These are phyloP conservation scores for Typhlomys cinereus DNA, from an alignment of 2,113 vertebrate species.

Conservation along the genomic window DNA sequence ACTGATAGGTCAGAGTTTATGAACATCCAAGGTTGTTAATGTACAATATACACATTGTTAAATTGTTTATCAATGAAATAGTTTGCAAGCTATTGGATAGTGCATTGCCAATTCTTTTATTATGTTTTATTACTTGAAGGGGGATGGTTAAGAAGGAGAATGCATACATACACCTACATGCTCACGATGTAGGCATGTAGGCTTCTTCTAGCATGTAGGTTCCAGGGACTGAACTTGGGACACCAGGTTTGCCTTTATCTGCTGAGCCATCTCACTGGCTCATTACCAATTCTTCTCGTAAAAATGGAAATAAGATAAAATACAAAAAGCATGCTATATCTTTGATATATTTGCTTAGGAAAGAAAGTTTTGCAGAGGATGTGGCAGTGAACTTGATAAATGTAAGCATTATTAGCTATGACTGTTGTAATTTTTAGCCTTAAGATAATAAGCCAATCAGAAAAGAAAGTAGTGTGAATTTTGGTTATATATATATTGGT, in stretches of 20 bases:
- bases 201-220: too few relatives aligned
- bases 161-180: too few relatives aligned
- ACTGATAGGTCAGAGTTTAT: not conserved
- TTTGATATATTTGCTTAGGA: not conserved
- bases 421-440: not conserved
- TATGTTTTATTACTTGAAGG: conserved; percentile 36
- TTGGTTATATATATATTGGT: conserved; percentile 14
- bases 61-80: not conserved
- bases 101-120: not conserved
- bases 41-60: not conserved
- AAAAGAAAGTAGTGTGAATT: not conserved
- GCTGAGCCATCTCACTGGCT: too few relatives aligned
- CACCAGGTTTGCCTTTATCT: too few relatives aligned
- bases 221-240: too few relatives aligned
- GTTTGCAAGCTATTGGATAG: not conserved
- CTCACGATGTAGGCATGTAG: too few relatives aligned
- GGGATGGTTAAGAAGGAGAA: too few relatives aligned
- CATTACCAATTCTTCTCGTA: too few relatives aligned
- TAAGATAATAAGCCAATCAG: not conserved
- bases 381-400: not conserved
- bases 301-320: not conserved
- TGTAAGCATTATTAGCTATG: not conserved
- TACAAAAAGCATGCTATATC: not conserved
- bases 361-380: conserved; percentile 23
- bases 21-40: conserved; percentile 25